Base-by-base conservation (phyloP, 2,888 invertebrate species). In the Clitarchus hookeri region DNA sequence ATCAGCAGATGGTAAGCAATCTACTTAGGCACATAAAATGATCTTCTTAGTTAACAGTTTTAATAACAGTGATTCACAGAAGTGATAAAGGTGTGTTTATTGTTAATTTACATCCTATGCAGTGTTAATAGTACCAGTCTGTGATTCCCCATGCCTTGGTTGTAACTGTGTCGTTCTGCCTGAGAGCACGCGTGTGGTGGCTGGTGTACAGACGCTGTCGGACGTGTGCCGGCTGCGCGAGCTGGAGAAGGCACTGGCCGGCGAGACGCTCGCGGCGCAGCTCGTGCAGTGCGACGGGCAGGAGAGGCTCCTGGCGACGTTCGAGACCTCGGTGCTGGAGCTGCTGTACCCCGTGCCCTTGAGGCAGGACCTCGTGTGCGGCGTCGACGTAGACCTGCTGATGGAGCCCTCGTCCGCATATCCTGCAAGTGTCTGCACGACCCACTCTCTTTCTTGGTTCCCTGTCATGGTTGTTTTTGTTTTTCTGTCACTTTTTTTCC, bases 401-500 rank as follows among this genome's bases (percentile, higher is more conserved):
- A 95, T 95, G 95, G 93, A 95, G 89, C 93, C 95, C 26, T 93
- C 94, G 83, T 93, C 93, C 88, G 92, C 93, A 84, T 96, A 95
- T 91, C 95, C 95, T 85, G 95, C 95, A 92, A 92, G 91, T 90
- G 16, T n/a, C 65, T 48, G 48, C 48, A 11, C 48, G 11, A 48
- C 16, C 6, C 48, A 11, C 16, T 48, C 48, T 48, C 11, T 48
- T 48, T 11, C 48, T 48, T 48, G 48, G 12, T 48, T 48, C 48
- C 8, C 11, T 48, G 48, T 48, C 48, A 36, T 36, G 36, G 4
- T 36, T 36, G 4, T 36, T 36, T 1, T 36, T 4, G n/a, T n/a
- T 36, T 1, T 4, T 36, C 2, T 36, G 36, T 36, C 36, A 36
- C 36, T 36, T 36, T 36, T 36, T 36, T n/a, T n/a, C n/a, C 36